Base-by-base conservation (phyloP, 2,888 invertebrate genomes). In the Ethmia dodecea region DNA sequence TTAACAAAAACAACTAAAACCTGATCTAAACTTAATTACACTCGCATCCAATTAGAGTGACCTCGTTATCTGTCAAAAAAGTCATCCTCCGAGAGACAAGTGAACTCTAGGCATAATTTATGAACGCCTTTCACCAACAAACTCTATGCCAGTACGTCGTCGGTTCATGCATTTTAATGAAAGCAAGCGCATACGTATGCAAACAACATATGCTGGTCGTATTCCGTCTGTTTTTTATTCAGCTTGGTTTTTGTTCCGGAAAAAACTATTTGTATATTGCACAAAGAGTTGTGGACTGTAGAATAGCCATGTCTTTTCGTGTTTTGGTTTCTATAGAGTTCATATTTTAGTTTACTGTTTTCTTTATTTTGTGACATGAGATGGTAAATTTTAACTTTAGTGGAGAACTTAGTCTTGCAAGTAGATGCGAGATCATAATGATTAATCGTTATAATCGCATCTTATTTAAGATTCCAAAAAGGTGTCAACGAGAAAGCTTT, bases 121-220 rank as follows among this genome's bases (percentile, higher is more conserved):
- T 31, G 43, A 31, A 38, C 38, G 31, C 45, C 37, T 27, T 10
- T 33, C 27, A 34, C 30, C 12, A 13, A 6, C 24, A 28, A 43
- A 43, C 35, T 56, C 53, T 52, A 13, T 31, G 20, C 14, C 44
- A 24, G 4, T 22, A 22, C n/a, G 22, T 22, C 60, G 62, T 22
- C 60, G 62, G 54, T 67, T 69, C 77, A 75, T 79, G 68, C 74
- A 80, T 80, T 80, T 79, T 78, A 79, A 79, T 79, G 77, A 79
- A 66, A 47, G 50, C 38, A 44, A 46, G 55, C 55, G 50, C 60
- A 59, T 52, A 51, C 61, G 54, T 64, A 67, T 69, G 64, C 60
- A 60, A 61, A 61, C 62, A 59, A 48, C 52, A 69, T 67, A 52
- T 60, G 52, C 58, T 52, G 57, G 50, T 52, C 56, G 47, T 44